These are phyloP conservation scores for Caenorhabditis remanei DNA, from an alignment of 1,140 invertebrate genomes.

Conservation along the genomic window DNA sequence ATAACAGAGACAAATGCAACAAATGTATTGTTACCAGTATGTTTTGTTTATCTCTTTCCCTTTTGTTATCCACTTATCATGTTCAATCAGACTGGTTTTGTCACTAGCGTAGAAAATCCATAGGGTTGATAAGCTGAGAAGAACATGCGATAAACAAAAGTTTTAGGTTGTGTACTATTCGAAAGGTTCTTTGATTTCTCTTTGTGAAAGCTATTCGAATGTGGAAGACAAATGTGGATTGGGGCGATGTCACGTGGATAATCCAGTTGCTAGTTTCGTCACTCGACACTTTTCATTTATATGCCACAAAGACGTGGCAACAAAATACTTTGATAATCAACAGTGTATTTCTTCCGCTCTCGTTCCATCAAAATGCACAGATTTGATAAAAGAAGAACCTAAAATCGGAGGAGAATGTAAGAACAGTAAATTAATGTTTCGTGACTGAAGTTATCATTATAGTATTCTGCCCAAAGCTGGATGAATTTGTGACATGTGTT, in stretches of 20 bases:
- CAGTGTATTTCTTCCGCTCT: background rate
- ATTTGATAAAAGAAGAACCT: slow-evolving; percentile 2
- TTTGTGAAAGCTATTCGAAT: slow-evolving; percentile 44
- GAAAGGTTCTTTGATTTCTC: background rate
- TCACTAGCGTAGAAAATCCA: no score
- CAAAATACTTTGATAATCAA: background rate
- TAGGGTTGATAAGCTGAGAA: no score
- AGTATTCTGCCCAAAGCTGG: slow-evolving; percentile 28
- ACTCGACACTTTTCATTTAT: slow-evolving; percentile 24
- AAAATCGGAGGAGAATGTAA: slow-evolving; percentile 20
- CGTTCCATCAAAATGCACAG: background rate
- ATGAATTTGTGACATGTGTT: slow-evolving; percentile 8
- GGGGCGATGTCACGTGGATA: background rate
- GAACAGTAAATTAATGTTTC: background rate
- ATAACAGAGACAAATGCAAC: background rate
- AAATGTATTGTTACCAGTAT: slow-evolving; percentile 38
- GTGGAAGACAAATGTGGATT: background rate
- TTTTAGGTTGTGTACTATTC: slow-evolving; percentile 37
- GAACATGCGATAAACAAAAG: background rate
- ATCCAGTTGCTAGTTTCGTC: slow-evolving; percentile 22
- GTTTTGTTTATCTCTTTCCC: slow-evolving; percentile 1
- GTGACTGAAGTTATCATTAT: background rate
- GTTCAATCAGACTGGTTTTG: no score
- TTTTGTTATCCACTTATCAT: background rate
- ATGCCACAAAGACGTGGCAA: background rate